phyloP scores from a whole-genome alignment of 2,113 vertebrate genomes.

The Callipepla squamata region DNA sequence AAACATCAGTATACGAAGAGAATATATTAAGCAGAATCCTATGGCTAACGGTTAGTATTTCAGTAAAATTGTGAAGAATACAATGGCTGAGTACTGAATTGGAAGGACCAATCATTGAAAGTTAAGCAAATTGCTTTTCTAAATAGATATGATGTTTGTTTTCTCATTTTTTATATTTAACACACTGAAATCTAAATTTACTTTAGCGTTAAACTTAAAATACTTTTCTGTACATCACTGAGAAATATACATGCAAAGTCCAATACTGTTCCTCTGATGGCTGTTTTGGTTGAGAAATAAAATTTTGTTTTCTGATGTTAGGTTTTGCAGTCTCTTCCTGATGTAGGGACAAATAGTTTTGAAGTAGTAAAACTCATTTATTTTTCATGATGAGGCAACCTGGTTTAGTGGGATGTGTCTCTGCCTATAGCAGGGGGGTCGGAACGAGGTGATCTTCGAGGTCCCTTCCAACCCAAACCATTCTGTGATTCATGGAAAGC shows the following conservation, averaged over 20 bases:
- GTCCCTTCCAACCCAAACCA: too few species aligned
- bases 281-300: background rate
- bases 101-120: background rate
- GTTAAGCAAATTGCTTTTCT: background rate
- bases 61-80: background rate
- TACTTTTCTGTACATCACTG: background rate
- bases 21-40: slow-evolving; percentile 97
- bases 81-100: background rate
- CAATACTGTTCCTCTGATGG: background rate
- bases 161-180: background rate
- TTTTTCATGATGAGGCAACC: background rate
- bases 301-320: background rate
- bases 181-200: background rate
- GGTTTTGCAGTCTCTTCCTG: background rate
- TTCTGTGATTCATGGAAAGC: background rate
- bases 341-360: background rate
- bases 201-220: background rate
- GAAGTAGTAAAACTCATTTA: background rate
- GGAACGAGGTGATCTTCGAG: too few species aligned
- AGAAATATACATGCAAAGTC: background rate
- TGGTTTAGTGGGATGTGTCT: too few species aligned
- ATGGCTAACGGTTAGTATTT: slow-evolving; percentile 88
- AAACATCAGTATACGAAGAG: slow-evolving; percentile 97
- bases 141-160: background rate
- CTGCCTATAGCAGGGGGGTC: too few species aligned